A percentile compares a stretch with the other conserved stretches of the same genome.
These are phyloP conservation scores for Diadegma fenestrale DNA, from an alignment of 2,888 invertebrate genomes.

Conservation along the genomic window DNA sequence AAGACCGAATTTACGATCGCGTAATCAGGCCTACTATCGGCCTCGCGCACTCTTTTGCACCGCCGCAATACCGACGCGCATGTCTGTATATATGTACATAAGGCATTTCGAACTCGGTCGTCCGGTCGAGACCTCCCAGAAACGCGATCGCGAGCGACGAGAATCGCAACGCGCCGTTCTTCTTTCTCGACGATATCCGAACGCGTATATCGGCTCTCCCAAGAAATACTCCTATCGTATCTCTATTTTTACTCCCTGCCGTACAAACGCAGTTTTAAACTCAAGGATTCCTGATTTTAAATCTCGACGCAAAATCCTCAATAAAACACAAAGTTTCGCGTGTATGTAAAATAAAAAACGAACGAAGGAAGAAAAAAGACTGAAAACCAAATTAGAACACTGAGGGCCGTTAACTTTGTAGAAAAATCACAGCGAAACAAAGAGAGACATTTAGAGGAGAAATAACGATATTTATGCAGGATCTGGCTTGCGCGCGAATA, in stretches of 20 bases:
- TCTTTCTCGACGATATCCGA: slow-evolving; percentile 56
- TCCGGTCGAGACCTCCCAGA: slow-evolving; percentile 65
- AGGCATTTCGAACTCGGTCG: slow-evolving; percentile 52
- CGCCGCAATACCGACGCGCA: slow-evolving; percentile 18
- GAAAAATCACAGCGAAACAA: not conserved
- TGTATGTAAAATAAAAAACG: not conserved
- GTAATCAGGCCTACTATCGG: slow-evolving; percentile 66
- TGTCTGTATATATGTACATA: slow-evolving; percentile 21
- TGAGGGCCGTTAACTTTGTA: too few relatives aligned
- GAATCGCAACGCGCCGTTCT: slow-evolving; percentile 28
- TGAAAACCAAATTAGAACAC: too few relatives aligned
- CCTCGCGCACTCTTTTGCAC: slow-evolving; percentile 53
- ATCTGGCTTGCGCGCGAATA: slow-evolving; percentile 1
- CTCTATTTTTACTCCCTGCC: slow-evolving; percentile 52
- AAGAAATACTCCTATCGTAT: slow-evolving; percentile 62
- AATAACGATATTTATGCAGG: not conserved
- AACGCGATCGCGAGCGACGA: slow-evolving; percentile 52
- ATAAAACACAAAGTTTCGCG: slow-evolving; percentile 17
- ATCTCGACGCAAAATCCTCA: slow-evolving; percentile 5
- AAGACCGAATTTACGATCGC: slow-evolving; percentile 68
- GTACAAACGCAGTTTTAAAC: slow-evolving; percentile 38
- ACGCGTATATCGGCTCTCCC: slow-evolving; percentile 38
- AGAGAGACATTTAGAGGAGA: not conserved
- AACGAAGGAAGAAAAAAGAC: not conserved
- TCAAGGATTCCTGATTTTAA: slow-evolving; percentile 29